Evolutionary conservation across 2,797 vertebrate genomes (phyloP), one percentile per base, ranked within the genome.

Genomic region (Urophycis tenuis): DNA sequence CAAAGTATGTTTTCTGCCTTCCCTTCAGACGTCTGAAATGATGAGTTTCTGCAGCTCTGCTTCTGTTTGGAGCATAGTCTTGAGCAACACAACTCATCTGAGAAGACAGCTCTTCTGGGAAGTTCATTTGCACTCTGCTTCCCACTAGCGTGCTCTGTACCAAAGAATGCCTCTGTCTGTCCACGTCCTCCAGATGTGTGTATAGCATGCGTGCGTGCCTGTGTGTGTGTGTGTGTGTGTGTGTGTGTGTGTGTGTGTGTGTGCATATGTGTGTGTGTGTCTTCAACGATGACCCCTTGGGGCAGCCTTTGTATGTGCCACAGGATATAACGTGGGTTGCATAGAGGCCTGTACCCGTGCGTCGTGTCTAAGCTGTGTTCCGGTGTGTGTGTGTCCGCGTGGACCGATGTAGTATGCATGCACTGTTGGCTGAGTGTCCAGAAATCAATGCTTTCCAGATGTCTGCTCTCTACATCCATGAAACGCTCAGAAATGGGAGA

Each of bases 101-200:
- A 25, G 22, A 9, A 60, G 53, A 29, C 25, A 29, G n/a, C 60
- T 25, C 60, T 64, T 64, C 25, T 64, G 60, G 11, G n/a, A 25
- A 11, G 12, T 64, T 10, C 22, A 60, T 60, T 60, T 49, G 45
- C 19, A 34, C n/a, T 72, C 53, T 70, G 76, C 76, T 75, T 2
- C 84, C 84, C 81, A 83, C 82, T 10, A 49, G 77, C 83, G 76
- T 86, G 79, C 81, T 83, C 74, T 79, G 80, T n/a, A 17, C 17
- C 45, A 39, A 64, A 79, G 78, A 84, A 71, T 53, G 29, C 49
- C 74, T 78, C 33, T 39, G 75, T 79, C 32, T 71, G 75, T 74
- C 79, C 75, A 72, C 31, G 19, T 75, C 64, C 45, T 29, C 29
- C 39, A 49, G 41, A 19, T 74, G 30, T 74, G 80, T 69, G 80